Conservation (phyloP, 2,797 vertebrate genomes). For the Cirrhinus molitorella region DNA sequence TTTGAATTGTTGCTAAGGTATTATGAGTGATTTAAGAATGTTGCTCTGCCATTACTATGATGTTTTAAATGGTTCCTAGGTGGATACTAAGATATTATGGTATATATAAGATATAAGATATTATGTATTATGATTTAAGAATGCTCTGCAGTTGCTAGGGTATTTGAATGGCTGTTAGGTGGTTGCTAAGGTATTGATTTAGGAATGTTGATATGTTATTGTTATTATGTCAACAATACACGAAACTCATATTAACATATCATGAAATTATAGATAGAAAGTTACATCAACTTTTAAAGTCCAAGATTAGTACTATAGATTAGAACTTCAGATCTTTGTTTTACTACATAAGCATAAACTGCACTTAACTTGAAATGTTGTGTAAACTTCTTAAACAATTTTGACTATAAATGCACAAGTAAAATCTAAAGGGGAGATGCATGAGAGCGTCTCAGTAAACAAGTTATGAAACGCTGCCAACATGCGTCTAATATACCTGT, state of each 20-base stretch:
- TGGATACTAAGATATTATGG: background rate
- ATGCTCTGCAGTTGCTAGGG: background rate
- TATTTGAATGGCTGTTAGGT: background rate
- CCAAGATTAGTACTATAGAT: background rate
- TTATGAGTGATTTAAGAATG: background rate
- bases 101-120: no score
- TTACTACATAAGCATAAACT: background rate
- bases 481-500: background rate
- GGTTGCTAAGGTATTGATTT: no score
- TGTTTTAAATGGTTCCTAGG: background rate
- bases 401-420: slow-evolving; percentile 18
- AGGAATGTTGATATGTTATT: background rate
- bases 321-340: background rate
- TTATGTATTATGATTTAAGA: no score
- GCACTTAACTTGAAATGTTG: background rate
- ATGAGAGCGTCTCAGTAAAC: background rate
- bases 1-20: background rate
- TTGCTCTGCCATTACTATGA: background rate
- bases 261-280: background rate
- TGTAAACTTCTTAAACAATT: background rate
- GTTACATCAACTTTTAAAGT: background rate
- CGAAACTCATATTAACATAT: background rate
- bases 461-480: background rate
- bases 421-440: background rate
- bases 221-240: background rate